Conservation (phyloP, 2,888 invertebrate species). For the Diogma glabrata region DNA sequence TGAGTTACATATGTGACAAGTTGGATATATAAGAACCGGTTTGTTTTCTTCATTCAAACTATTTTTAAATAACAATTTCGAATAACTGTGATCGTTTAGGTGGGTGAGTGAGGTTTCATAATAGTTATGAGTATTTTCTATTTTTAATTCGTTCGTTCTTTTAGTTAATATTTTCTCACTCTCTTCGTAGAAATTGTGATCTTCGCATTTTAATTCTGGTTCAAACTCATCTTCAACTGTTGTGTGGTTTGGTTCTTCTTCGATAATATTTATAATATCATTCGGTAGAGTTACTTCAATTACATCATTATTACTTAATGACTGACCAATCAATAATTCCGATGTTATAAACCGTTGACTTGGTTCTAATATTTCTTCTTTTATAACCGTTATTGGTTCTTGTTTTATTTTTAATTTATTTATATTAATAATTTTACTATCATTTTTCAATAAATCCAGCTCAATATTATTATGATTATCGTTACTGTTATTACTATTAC, state of each 20-base stretch:
- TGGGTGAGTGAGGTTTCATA: no score
- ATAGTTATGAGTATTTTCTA: no score
- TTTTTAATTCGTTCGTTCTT: no score
- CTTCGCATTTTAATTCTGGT: neutral
- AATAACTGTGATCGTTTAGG: no score
- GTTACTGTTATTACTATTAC: no score
- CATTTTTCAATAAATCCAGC: no score
- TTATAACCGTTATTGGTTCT: conserved; percentile 33
- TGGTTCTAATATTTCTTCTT: conserved; percentile 27
- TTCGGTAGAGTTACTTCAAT: conserved; percentile 1
- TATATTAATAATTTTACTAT: no score
- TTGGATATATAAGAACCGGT: neutral
- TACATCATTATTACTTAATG: conserved; percentile 5
- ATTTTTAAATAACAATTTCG: no score
- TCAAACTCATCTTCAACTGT: neutral
- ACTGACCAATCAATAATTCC: conserved; percentile 1
- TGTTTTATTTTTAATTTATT: conserved; percentile 32
- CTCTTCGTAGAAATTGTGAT: no score
- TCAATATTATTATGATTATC: no score
- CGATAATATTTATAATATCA: conserved; percentile 4
- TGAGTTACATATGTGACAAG: neutral
- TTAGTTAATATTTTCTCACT: no score
- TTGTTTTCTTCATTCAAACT: no score
- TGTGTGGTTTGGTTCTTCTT: neutral
- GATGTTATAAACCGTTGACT: neutral